These are phyloP conservation scores for Lasioglossum morio DNA, from an alignment of 2,888 invertebrate genomes.

Conservation along the genomic window DNA sequence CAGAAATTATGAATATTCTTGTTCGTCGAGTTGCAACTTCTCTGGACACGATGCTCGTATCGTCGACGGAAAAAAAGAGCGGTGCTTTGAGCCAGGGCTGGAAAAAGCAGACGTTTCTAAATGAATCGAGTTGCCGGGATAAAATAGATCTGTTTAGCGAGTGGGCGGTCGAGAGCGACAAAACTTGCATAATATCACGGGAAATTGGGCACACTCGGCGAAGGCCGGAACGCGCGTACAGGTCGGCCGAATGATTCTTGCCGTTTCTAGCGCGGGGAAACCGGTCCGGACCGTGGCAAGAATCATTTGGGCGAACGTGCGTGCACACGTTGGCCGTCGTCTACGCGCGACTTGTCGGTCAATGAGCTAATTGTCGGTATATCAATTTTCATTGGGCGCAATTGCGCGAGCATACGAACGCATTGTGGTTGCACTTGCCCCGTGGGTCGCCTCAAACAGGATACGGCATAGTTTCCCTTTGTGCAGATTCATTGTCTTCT, in stretches of 20 bases:
- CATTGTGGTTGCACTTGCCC: slow-evolving; percentile 76
- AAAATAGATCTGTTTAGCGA: slow-evolving; percentile 45
- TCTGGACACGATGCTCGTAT: background rate
- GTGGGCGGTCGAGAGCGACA: slow-evolving; percentile 46
- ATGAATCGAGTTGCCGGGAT: slow-evolving; percentile 31
- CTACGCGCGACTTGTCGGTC: slow-evolving; percentile 73
- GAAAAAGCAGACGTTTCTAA: slow-evolving; percentile 28
- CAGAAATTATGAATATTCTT: background rate
- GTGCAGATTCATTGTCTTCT: slow-evolving; percentile 60
- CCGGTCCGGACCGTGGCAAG: background rate
- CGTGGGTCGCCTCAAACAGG: slow-evolving; percentile 77
- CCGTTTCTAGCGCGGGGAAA: background rate
- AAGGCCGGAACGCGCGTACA: slow-evolving; percentile 38
- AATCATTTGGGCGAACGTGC: background rate
- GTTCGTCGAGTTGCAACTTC: background rate
- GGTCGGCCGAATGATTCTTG: background rate
- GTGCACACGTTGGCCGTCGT: slow-evolving; percentile 47
- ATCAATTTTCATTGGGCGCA: slow-evolving; percentile 82
- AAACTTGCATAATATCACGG: slow-evolving; percentile 53
- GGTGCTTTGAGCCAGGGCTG: background rate
- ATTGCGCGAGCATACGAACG: slow-evolving; percentile 78
- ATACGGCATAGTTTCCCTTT: slow-evolving; percentile 71
- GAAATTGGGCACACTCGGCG: slow-evolving; percentile 44
- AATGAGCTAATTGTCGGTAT: slow-evolving; percentile 81
- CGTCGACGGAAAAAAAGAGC: background rate